Evolutionary conservation across 2,113 vertebrate genomes (phyloP).

Genomic region (Xenotilapia leptura): DNA sequence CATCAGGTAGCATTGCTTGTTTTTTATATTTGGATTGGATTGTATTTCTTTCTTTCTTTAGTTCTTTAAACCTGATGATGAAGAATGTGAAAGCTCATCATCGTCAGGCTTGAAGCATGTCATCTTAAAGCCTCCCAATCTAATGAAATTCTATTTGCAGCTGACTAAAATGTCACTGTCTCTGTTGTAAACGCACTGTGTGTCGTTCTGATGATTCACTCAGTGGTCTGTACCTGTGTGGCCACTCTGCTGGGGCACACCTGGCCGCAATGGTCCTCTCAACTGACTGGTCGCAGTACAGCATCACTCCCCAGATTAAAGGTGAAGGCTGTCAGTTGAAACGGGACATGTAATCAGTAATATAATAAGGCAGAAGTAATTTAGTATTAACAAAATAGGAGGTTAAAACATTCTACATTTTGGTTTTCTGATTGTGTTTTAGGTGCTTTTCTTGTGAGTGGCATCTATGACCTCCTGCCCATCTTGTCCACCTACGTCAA

Average conservation of each 20-base stretch:
- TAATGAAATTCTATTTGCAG: background rate
- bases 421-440: background rate
- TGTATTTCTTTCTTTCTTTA: background rate
- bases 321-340: conserved; percentile 59
- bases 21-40: accelerated
- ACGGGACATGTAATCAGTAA: background rate
- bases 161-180: background rate
- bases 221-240: conserved; percentile 88
- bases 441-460: conserved; percentile 89
- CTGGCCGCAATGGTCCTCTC: conserved; percentile 85
- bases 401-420: background rate
- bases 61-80: background rate
- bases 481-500: conserved; percentile 80
- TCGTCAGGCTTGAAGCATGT: background rate
- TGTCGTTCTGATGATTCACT: accelerated
- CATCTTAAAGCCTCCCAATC: background rate
- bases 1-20: conserved; percentile 66
- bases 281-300: conserved; percentile 79
- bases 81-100: background rate
- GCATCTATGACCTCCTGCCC: conserved; percentile 87
- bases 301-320: conserved; percentile 77
- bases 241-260: conserved; percentile 93
- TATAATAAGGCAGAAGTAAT: background rate
- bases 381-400: background rate
- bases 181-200: background rate